Evolutionary conservation across 2,797 vertebrate genomes (phyloP), one percentile per base, ranked within the genome.

Genomic region (Sparidentex hasta): DNA sequence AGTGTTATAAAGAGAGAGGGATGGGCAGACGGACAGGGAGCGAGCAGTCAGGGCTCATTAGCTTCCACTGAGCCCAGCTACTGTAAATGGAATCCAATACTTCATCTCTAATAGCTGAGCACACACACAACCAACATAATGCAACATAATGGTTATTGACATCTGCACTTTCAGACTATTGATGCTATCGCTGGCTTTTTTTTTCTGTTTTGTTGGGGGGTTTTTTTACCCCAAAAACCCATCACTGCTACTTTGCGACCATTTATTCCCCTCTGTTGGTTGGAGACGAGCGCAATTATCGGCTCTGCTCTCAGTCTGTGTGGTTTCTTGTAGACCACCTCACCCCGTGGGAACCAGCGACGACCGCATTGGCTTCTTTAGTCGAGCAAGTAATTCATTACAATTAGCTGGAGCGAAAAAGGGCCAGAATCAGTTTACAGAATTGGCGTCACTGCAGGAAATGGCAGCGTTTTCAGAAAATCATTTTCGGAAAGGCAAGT

Each of bases 61-160:
- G 55, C 46, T 54, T 63, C 69, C 59, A 16, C 48, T 17, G 73
- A 78, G 75, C 18, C 66, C 29, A 29, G 51, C 48, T 13, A 17
- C 55, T 58, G 62, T 76, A 64, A 88, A 74, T 52, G 41, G 48
- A 87, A 76, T 80, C 48, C 81, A 74, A 66, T 82, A 71, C 41
- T 21, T 80, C 38, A 44, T 62, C 23, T 74, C n/a, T 69, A 65
- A 80, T 47, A 51, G 54, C 54, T 14, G 16, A 20, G n/a, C 67
- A 38, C 64, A 73, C 65, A 68, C 52, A 65, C 44, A 59, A 64
- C n/a, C 65, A 76, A 77, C 55, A 62, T 65, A 66, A 63, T 54
- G 25, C 41, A 72, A 2, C 44, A 33, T 66, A 69, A 82, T 80
- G 48, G 55, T 59, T 76, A 78, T 57, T 20, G 67, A 75, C 66